Evolutionary conservation across 1,140 invertebrate species (phyloP), one percentile per base, ranked within the genome.

Genomic region (Acyrthosiphon pisum): DNA sequence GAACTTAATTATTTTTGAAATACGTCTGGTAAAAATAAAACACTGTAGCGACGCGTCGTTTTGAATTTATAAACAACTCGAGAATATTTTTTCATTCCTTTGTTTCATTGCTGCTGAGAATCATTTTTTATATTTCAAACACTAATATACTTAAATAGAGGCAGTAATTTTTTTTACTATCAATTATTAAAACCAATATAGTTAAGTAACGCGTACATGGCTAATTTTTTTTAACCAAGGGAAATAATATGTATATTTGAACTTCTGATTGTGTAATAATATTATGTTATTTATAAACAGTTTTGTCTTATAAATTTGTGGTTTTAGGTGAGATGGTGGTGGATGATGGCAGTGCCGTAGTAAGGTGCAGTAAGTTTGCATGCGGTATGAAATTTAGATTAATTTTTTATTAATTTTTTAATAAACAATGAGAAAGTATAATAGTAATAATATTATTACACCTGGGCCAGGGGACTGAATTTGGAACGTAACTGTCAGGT

Each of bases 1-100:
- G 60, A 68, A 68, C 30, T 68, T 68, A 68, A 68, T 68, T 68
- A 68, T 68, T 68, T 68, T 68, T 68, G 60, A 68, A 68, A 68
- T 68, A n/a, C n/a, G 30, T n/a, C 60, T 30, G 60, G 30, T 68
- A 68, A 68, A 30, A 11, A 68, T 68, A 68, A 68, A 68, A 68
- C 60, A 68, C 9, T n/a, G 60, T n/a, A 14, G 30, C 6, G 30
- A n/a, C 3, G 60, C 60, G 30, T 68, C 30, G 60, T 68, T 68
- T n/a, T n/a, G 60, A 68, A n/a, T 68, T 68, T 30, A 68, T 68
- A 68, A 68, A 68, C 60, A 68, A 68, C 60, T 68, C 14, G 30
- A 68, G 60, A 68, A 68, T 68, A n/a, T 68, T 68, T 68, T 68
- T 76, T 76, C 14, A 76, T 76, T 76, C 30, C n/a, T n/a, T 76